Percentiles rank a stretch among this genome's conserved stretches.
Conservation (phyloP, 2,113 vertebrate species). For the Mormoops blainvillei region DNA sequence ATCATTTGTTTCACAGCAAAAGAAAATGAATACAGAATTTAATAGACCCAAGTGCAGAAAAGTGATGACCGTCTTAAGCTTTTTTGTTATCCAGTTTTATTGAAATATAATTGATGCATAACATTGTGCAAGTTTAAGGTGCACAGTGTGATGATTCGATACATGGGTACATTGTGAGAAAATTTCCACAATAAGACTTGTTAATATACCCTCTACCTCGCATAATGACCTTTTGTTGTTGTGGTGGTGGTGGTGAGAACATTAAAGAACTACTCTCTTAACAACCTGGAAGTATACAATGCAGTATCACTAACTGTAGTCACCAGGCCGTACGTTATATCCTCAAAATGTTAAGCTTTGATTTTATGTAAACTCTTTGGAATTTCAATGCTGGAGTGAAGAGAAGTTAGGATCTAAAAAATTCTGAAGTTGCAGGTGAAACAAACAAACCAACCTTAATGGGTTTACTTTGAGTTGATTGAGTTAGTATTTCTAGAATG, state of each 20-base stretch:
- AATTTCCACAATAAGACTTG: background rate
- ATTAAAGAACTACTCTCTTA: background rate
- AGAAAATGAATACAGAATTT: background rate
- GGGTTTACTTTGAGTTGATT: background rate
- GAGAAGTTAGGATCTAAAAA: background rate
- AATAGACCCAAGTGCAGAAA: background rate
- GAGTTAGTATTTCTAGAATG: background rate
- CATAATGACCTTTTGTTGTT: background rate
- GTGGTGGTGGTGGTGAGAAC: background rate
- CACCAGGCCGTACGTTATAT: background rate
- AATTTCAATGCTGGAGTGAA: background rate
- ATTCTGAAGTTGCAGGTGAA: background rate
- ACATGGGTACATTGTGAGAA: background rate
- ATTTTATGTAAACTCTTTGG: background rate
- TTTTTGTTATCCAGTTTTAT: background rate
- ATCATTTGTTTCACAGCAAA: background rate
- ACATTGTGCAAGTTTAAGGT: background rate
- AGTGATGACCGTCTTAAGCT: background rate
- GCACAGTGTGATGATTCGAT: background rate
- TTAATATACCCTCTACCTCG: background rate
- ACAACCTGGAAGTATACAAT: background rate
- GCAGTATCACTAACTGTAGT: background rate
- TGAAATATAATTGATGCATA: background rate
- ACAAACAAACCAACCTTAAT: background rate
- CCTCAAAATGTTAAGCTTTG: background rate